These are phyloP conservation scores for Asbolus verrucosus DNA, from an alignment of 1,140 invertebrate genomes.

Conservation along the genomic window DNA sequence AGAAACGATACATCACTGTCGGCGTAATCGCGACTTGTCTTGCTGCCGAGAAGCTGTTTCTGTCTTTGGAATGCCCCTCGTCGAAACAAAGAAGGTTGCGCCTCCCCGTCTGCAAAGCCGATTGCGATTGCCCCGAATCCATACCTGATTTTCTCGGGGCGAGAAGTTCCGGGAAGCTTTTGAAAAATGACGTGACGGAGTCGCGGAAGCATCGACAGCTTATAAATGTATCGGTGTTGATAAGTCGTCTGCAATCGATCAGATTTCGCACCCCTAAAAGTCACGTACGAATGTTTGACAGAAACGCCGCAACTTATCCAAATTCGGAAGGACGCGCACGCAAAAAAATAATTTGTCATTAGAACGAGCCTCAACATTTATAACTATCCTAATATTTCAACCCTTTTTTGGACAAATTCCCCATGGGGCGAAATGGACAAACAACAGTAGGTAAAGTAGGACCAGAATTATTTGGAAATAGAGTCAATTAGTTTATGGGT, in stretches of 20 bases:
- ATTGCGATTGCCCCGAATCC: slow-evolving; percentile 8
- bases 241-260: slow-evolving; percentile 21
- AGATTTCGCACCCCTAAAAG: no score
- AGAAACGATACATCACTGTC: slow-evolving; percentile 44
- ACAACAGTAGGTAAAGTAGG: no score
- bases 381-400: no score
- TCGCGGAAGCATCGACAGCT: slow-evolving; percentile 5
- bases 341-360: no score
- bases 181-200: background rate
- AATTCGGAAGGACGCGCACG: no score
- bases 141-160: slow-evolving; percentile 11
- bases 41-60: slow-evolving; percentile 31
- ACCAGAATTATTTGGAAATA: no score
- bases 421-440: no score
- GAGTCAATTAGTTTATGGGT: no score
- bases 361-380: no score
- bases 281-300: no score
- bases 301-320: no score
- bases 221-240: slow-evolving; percentile 20
- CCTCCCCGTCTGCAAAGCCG: background rate
- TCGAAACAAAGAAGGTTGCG: slow-evolving; percentile 29
- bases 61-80: slow-evolving; percentile 7
- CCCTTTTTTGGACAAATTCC: no score
- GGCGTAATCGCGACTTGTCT: slow-evolving; percentile 42
- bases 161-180: background rate